Evolutionary conservation across 2,797 vertebrate species (phyloP).

Genomic region (Sphenopsis melanotis): DNA sequence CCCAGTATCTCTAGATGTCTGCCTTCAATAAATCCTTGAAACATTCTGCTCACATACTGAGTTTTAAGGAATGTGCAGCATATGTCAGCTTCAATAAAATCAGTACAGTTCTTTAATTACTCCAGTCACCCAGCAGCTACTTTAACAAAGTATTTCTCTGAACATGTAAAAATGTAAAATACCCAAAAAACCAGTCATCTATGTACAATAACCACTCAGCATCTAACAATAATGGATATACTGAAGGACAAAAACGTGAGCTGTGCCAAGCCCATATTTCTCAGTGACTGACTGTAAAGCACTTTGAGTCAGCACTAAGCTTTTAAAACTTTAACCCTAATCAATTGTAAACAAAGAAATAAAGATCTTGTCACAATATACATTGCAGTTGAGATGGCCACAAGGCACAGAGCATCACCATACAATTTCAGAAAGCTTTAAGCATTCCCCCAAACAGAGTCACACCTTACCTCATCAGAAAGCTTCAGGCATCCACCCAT

Average conservation of each 20-base stretch:
- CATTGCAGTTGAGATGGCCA: not conserved
- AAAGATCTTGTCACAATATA: not conserved
- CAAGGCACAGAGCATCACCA: not conserved
- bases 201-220: not conserved
- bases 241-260: not conserved
- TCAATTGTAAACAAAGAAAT: not conserved
- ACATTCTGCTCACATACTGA: slow-evolving; percentile 36
- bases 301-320: not conserved
- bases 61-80: slow-evolving; percentile 17
- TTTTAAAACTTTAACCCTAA: slow-evolving; percentile 33
- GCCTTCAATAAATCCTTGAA: slow-evolving; percentile 25
- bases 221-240: slow-evolving; percentile 37
- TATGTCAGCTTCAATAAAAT: slow-evolving; percentile 56
- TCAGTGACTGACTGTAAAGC: slow-evolving; percentile 37
- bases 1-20: not conserved
- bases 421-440: not conserved
- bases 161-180: slow-evolving; percentile 21
- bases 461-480: not conserved
- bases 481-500: not conserved
- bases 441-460: not conserved
- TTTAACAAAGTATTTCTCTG: slow-evolving; percentile 16
- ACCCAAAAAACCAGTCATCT: not conserved
- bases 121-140: slow-evolving; percentile 28
- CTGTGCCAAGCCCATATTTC: slow-evolving; percentile 21
- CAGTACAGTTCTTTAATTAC: slow-evolving; percentile 41